These are phyloP conservation scores for Micromussa lordhowensis DNA, from an alignment of 92 coral and sea anemone species.

Conservation along the genomic window DNA sequence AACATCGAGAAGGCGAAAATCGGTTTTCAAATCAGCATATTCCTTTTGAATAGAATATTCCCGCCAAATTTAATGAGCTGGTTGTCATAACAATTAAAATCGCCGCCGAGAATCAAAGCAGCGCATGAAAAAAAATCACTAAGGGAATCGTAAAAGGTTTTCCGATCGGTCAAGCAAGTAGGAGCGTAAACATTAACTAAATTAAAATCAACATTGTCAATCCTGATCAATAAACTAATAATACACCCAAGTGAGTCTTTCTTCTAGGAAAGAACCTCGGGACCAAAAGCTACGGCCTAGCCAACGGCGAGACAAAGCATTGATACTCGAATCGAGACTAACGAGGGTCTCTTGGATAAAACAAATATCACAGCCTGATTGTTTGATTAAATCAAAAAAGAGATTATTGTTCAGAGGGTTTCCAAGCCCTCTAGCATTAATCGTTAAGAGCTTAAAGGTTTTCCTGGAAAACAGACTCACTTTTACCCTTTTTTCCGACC, in stretches of 20 bases:
- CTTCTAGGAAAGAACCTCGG: too few relatives aligned
- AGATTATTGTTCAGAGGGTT: not conserved
- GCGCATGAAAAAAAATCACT: not conserved
- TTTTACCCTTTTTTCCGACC: too few relatives aligned
- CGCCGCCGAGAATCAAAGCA: not conserved
- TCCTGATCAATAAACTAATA: too few relatives aligned
- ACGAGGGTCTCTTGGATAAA: conserved; percentile 22
- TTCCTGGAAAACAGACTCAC: not conserved
- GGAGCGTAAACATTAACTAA: too few relatives aligned
- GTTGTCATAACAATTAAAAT: not conserved
- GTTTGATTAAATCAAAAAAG: not conserved
- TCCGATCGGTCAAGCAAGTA: too few relatives aligned
- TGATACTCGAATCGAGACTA: not conserved
- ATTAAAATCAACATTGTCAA: too few relatives aligned
- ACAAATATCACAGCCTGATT: too few relatives aligned
- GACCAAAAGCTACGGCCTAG: too few relatives aligned
- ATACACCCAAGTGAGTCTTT: too few relatives aligned
- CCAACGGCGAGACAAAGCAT: not conserved
- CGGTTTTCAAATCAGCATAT: not conserved
- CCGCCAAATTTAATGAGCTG: not conserved
- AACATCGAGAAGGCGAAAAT: conserved; percentile 16
- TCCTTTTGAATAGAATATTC: not conserved
- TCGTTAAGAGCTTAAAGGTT: not conserved
- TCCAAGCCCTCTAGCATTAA: conserved; percentile 1
- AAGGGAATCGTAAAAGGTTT: conserved; percentile 1